Evolutionary conservation across 2,113 vertebrate genomes (phyloP).

Genomic region (Grammomys dolichurus): DNA sequence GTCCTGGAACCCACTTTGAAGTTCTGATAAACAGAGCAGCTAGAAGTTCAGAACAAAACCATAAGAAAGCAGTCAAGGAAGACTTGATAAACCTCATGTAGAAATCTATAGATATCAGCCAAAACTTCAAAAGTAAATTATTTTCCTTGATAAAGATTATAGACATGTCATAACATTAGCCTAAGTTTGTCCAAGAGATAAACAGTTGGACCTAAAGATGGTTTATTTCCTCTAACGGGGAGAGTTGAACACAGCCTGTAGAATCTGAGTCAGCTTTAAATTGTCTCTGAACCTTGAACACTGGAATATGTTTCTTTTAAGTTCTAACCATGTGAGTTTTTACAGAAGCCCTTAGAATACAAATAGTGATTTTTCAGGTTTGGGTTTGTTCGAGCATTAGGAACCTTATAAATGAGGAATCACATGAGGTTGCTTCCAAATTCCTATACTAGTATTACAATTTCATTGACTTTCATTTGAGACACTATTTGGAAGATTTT

Average conservation of each 20-base stretch:
- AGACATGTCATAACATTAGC: neutral
- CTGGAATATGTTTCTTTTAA: neutral
- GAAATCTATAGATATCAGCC: neutral
- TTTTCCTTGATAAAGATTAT: constrained; percentile 42
- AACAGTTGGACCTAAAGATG: constrained; percentile 16
- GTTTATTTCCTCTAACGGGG: neutral
- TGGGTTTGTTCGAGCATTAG: constrained; percentile 10
- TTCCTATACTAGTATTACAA: constrained; percentile 1
- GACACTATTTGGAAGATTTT: neutral
- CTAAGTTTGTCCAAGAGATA: neutral
- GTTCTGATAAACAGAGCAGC: constrained; percentile 50
- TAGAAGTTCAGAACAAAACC: neutral
- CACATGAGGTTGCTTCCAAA: constrained; percentile 43
- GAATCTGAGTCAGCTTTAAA: neutral
- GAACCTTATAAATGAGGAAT: neutral
- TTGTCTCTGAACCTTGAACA: neutral
- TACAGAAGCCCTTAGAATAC: constrained; percentile 23
- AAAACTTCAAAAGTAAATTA: neutral
- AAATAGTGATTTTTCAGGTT: neutral
- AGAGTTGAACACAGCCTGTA: neutral
- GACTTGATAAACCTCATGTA: neutral
- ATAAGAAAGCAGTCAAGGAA: constrained; percentile 24
- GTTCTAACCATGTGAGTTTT: constrained; percentile 26
- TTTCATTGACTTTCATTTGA: neutral
- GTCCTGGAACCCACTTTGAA: neutral